A percentile compares a stretch with the other conserved stretches of the same genome.
Conservation (phyloP, 1,140 invertebrate genomes). For the Sminthurides bifidus region DNA sequence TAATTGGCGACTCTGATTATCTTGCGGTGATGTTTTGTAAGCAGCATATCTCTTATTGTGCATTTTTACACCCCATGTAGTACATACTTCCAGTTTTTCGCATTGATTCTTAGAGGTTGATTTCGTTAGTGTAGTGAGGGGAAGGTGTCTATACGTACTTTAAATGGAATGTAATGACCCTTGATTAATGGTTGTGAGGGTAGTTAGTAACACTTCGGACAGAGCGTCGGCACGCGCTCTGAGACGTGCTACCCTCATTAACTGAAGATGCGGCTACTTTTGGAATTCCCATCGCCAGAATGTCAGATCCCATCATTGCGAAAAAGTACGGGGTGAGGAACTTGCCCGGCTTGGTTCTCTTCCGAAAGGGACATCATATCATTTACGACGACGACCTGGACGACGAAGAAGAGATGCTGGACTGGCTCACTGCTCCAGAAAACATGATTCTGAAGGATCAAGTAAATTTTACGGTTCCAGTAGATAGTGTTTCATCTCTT, state of each 20-base stretch:
- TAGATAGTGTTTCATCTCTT: conserved; percentile 38
- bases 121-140: no score
- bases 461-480: conserved; percentile 35
- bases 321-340: conserved; percentile 50
- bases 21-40: conserved; percentile 86
- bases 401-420: conserved; percentile 74
- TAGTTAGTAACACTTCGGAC: conserved; percentile 18
- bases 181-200: no score
- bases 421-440: conserved; percentile 84
- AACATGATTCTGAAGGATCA: conserved; percentile 87
- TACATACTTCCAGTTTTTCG: not conserved
- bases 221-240: conserved; percentile 16
- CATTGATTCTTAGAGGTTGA: no score
- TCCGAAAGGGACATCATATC: conserved; percentile 26
- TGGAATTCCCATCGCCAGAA: conserved; percentile 83
- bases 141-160: no score
- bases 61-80: not conserved
- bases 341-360: conserved; percentile 26
- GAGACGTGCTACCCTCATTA: conserved; percentile 21
- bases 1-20: conserved; percentile 83
- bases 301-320: conserved; percentile 71
- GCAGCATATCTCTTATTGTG: conserved; percentile 34
- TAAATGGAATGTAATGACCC: no score
- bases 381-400: conserved; percentile 30
- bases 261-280: conserved; percentile 67